Percentiles rank a stretch among this genome's conserved stretches.
Conservation (phyloP, 2,113 vertebrate species). For the Corapipo altera region DNA sequence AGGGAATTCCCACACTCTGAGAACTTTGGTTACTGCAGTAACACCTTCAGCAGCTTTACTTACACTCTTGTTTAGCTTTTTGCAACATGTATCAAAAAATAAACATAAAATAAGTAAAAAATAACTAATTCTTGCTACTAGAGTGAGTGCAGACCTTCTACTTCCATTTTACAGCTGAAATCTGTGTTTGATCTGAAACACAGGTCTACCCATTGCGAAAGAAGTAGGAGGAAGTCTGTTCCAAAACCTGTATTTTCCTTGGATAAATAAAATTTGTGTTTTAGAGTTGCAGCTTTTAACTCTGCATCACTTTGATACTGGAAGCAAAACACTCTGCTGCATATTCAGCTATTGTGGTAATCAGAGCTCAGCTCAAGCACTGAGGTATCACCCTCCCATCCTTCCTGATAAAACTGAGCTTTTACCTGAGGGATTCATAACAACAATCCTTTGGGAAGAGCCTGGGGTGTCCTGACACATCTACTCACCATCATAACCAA, state of each 20-base stretch:
- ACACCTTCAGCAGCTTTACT: not conserved
- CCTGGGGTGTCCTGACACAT: not conserved
- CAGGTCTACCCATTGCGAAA: not conserved
- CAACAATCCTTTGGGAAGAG: not conserved
- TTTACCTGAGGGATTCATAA: not conserved
- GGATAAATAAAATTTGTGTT: not conserved
- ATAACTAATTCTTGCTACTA: not conserved
- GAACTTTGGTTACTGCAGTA: not conserved
- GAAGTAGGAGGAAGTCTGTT: not conserved
- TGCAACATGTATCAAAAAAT: not conserved
- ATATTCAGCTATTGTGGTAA: not conserved
- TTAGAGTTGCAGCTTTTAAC: not conserved
- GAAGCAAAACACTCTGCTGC: not conserved
- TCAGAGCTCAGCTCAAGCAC: not conserved
- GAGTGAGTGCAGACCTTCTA: not conserved
- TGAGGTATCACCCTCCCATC: not conserved
- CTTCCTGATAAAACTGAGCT: not conserved
- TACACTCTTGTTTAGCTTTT: not conserved
- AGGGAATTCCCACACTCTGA: not conserved
- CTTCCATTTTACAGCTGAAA: not conserved
- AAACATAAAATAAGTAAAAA: not conserved
- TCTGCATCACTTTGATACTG: not conserved
- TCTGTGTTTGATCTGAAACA: not conserved
- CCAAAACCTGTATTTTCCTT: not conserved
- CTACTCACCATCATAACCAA: constrained; percentile 85